phyloP scores from a whole-genome alignment of 2,888 invertebrate species.

The Penaeus monodon region DNA sequence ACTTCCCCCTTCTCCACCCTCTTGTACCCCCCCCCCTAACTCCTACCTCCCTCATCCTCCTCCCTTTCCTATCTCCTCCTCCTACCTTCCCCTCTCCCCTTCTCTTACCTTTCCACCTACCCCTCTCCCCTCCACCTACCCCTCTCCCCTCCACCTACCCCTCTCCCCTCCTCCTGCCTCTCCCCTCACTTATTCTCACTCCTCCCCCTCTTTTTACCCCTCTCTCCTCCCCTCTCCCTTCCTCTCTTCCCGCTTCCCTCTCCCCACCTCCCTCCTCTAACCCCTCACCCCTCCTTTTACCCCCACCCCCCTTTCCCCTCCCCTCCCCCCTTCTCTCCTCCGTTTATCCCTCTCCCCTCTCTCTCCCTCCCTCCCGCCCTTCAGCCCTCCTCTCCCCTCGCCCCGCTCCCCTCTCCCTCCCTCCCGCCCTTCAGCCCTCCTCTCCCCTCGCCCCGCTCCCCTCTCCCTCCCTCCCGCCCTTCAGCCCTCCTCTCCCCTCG shows the following conservation, averaged over 20 bases:
- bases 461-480: not conserved
- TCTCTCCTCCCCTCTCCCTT: not conserved
- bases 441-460: no score
- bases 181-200: not conserved
- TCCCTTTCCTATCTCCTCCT: no score
- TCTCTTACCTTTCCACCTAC: no score
- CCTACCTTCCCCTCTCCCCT: no score
- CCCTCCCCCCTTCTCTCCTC: not conserved
- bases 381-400: no score
- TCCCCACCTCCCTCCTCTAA: not conserved
- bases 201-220: not conserved
- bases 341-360: not conserved
- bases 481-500: not conserved
- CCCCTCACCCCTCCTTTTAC: not conserved
- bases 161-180: not conserved
- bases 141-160: no score
- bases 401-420: not conserved
- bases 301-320: no score
- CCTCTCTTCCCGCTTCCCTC: not conserved
- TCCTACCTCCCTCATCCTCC: no score
- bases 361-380: not conserved
- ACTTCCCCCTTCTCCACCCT: no score
- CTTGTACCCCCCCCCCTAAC: no score
- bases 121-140: rapidly evolving
- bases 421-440: no score